Base-by-base conservation (phyloP, 2,888 invertebrate genomes). In the Leptothorax acervorum region DNA sequence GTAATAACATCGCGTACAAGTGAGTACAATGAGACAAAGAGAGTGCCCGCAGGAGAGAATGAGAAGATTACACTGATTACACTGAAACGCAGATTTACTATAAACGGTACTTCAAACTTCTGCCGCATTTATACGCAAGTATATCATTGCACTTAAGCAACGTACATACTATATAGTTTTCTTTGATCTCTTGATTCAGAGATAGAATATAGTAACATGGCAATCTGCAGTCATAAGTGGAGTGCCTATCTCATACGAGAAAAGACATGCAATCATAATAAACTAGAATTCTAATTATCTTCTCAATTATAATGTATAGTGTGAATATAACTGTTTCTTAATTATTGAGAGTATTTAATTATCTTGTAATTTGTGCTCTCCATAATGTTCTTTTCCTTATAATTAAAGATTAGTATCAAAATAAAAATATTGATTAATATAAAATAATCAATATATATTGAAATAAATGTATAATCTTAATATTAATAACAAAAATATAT, bases 61-160 rank as follows among this genome's bases (percentile, higher is more conserved):
- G 12, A 55, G 11, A 45, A 57, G 35, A 68, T 66, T 68, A 68
- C n/a, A 28, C 11, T 55, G 31, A 57, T 57, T 15, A 3, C 48
- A 48, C 15, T 48, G 48, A 55, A 57, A 68, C 8, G 15, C 9
- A 53, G 31, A 35, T 39, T n/a, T 18, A 51, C 42, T 78, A 28
- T 78, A 57, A 78, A 68, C 83, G 75, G 79, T 81, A 83, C 87
- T 88, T 89, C 79, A 88, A 85, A 75, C 86, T 87, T 84, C 81
- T 87, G 85, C 82, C 70, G 84, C 83, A 78, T 84, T 78, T 83
- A 68, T 51, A 79, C 66, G 74, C 85, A 60, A 78, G 73, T 84
- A 70, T 76, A 82, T 83, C 75, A 73, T 78, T 76, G 39, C 76
- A 63, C 35, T 9, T 45, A 31, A 4, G 39, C 45, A 65, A 45